Evolutionary conservation across 2,888 invertebrate genomes (phyloP).

Genomic region (Nesidiocoris tenuis): DNA sequence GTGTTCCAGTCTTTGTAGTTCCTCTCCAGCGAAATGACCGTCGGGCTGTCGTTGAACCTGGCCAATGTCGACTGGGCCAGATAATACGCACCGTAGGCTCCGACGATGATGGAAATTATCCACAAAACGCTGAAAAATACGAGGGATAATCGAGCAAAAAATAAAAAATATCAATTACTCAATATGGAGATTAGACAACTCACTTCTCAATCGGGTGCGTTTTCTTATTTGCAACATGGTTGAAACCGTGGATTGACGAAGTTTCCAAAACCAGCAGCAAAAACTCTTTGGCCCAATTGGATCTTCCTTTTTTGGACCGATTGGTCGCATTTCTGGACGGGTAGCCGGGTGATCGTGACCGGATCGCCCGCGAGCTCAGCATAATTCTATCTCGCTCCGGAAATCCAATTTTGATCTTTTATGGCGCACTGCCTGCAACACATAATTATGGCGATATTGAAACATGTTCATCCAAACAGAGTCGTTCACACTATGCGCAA

Average conservation of each 20-base stretch:
- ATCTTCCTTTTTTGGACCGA: background rate
- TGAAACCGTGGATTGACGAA: constrained; percentile 61
- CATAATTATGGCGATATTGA: too few relatives aligned
- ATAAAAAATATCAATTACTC: background rate
- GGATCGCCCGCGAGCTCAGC: too few relatives aligned
- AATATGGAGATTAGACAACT: constrained; percentile 51
- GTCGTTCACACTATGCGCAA: too few relatives aligned
- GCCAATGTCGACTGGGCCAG: constrained; percentile 50
- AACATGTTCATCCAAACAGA: too few relatives aligned
- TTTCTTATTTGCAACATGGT: constrained; percentile 57
- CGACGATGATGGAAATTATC: constrained; percentile 43
- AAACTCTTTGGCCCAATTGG: constrained; percentile 13
- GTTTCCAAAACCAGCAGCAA: constrained; percentile 55
- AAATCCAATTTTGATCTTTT: too few relatives aligned
- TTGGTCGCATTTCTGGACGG: too few relatives aligned
- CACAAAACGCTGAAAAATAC: constrained; percentile 47
- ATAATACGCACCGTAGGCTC: constrained; percentile 44
- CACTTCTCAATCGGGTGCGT: constrained; percentile 59
- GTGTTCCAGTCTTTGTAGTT: constrained; percentile 53
- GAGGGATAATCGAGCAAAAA: background rate
- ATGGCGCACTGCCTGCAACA: too few relatives aligned
- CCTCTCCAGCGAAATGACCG: constrained; percentile 52
- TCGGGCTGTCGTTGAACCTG: constrained; percentile 52
- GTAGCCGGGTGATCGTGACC: too few relatives aligned
- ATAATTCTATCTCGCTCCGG: too few relatives aligned